These are phyloP conservation scores for Miichthys miiuy DNA, from an alignment of 2,797 vertebrate genomes.

Conservation along the genomic window DNA sequence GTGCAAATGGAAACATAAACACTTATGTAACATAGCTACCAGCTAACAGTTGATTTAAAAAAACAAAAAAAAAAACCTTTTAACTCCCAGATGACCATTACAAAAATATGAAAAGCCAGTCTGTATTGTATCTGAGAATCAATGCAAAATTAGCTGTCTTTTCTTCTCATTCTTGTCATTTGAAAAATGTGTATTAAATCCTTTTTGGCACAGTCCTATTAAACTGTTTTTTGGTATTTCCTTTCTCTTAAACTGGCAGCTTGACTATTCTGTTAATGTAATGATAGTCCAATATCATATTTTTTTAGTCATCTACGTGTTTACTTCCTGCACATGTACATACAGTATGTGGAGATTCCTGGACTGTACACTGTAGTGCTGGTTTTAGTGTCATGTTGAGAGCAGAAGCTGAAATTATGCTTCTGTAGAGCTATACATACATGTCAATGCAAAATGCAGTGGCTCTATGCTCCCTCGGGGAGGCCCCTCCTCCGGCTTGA, in stretches of 20 bases:
- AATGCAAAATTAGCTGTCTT: background rate
- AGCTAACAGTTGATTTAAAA: background rate
- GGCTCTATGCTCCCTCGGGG: too few species aligned
- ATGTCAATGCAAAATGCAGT: background rate
- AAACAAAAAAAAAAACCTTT: too few species aligned
- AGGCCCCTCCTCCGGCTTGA: too few species aligned
- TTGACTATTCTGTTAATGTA: background rate
- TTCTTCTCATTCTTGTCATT: background rate
- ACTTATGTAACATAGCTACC: background rate
- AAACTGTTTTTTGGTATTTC: background rate
- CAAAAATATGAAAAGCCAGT: background rate
- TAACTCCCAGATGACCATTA: background rate
- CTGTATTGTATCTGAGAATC: background rate
- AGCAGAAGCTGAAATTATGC: background rate
- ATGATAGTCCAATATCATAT: background rate
- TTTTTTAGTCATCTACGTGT: background rate
- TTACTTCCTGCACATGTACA: background rate
- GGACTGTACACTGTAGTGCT: background rate
- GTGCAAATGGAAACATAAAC: slow-evolving; percentile 6
- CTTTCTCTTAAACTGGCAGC: background rate
- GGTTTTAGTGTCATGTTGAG: background rate
- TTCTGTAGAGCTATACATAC: background rate
- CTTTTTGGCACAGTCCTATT: background rate
- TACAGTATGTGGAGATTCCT: too few species aligned
- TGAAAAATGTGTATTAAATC: background rate